Evolutionary conservation across 2,113 vertebrate genomes (phyloP), one percentile per base, ranked within the genome.

Genomic region (Dasypus novemcinctus): DNA sequence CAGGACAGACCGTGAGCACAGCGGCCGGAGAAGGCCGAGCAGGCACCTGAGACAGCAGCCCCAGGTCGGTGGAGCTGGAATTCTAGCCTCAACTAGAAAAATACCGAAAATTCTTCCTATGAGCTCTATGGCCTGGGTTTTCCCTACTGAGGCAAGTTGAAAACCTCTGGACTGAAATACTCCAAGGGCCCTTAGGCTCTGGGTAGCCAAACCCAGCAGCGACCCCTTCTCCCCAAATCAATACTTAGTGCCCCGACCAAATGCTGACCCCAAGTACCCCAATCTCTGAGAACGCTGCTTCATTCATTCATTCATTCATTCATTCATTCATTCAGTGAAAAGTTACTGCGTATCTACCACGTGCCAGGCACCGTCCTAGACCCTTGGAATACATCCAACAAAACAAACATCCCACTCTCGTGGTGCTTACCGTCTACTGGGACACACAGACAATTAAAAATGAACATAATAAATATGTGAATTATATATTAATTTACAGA

Each of bases 1-100:
- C 2, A 80, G 49, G 38, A 66, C 49, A 93, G 82, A 63, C 27
- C 9, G 17, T 95, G 71, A 95, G 76, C 1, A 17, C 18, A 4
- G 36, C 5, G 3, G 36, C 25, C 1, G 9, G 0, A n/a, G 63
- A 41, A 33, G 0, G 0, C 36, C 8, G 1, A 33, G 31, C 52
- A 72, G 4, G 20, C 23, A 17, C n/a, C 54, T 5, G 5, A 69
- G 33, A 46, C 29, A 63, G 41, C 2, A 13, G 14, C n/a, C 13
- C 3, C 0, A 43, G 17, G 41, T 49, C 1, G 0, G 3, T 1
- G 17, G 46, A 7, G 63, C 41, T 20, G 13, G 33, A 49, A 49
- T 20, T 6, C 33, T 54, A 52, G 4, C 54, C 87, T 14, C 7
- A 21, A 36, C 13, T 43, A 21, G 23, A 61, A 43, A 68, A 86